Evolutionary conservation across 2,113 vertebrate species (phyloP).

Genomic region (Stegastes partitus): DNA sequence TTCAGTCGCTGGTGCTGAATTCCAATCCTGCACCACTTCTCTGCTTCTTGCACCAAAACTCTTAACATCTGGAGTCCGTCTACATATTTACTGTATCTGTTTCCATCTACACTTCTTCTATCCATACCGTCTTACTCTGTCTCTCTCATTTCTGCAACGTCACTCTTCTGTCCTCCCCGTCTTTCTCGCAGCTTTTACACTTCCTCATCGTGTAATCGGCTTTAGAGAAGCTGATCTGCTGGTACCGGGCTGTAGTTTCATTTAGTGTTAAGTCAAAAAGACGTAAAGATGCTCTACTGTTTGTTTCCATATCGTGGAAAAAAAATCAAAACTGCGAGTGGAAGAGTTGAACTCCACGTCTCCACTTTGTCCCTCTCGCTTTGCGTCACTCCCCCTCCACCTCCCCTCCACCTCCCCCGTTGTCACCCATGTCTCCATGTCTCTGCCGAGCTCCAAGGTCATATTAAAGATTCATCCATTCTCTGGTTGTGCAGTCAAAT

Average conservation of each 20-base stretch:
- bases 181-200: neutral
- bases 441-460: constrained; percentile 68
- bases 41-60: no score
- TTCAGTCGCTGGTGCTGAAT: no score
- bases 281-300: neutral
- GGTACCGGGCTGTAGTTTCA: constrained; percentile 16
- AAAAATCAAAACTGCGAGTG: constrained; percentile 1
- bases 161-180: constrained; percentile 16
- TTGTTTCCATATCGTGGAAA: neutral
- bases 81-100: no score
- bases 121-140: neutral
- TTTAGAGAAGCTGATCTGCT: constrained; percentile 13
- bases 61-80: no score
- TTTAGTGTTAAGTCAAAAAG: neutral
- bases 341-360: neutral
- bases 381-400: neutral
- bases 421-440: constrained; percentile 42
- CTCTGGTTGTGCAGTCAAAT: constrained; percentile 72
- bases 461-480: constrained; percentile 77
- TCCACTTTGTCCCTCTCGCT: neutral
- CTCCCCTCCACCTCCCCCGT: neutral
- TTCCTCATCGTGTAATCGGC: constrained; percentile 13
- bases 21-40: no score
- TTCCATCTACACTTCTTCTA: neutral
- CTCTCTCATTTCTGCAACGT: constrained; percentile 4